Conservation (phyloP, 2,888 invertebrate genomes). For the Dione vanillae region DNA sequence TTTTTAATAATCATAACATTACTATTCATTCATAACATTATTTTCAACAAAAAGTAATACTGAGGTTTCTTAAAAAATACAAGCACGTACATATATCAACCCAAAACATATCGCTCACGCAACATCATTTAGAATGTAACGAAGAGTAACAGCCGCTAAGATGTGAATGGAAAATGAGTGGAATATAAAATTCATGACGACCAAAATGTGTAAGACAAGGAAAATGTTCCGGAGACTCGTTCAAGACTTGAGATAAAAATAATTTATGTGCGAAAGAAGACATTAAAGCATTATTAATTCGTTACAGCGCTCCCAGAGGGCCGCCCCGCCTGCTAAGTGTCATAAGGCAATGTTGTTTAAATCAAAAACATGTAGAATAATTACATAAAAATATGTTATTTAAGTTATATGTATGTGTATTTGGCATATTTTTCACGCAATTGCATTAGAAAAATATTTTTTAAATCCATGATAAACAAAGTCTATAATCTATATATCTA, state of each 20-base stretch:
- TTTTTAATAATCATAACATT: too few species aligned
- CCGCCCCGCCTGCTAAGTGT: background rate
- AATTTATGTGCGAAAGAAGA: conserved; percentile 25
- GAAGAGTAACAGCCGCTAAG: conserved; percentile 10
- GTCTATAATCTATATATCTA: too few species aligned
- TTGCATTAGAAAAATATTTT: too few species aligned
- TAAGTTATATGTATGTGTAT: too few species aligned
- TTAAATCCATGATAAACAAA: too few species aligned
- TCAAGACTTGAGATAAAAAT: conserved; percentile 23
- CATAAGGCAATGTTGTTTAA: background rate
- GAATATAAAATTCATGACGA: conserved; percentile 20
- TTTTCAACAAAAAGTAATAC: background rate
- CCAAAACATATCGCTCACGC: background rate
- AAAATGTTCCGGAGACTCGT: conserved; percentile 18
- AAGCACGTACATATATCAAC: background rate
- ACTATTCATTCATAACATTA: too few species aligned
- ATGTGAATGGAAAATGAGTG: background rate
- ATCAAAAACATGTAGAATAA: background rate
- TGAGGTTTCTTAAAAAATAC: background rate
- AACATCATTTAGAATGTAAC: background rate
- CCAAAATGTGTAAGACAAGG: conserved; percentile 17
- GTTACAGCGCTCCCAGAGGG: conserved; percentile 7
- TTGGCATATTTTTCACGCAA: too few species aligned
- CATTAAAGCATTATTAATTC: conserved; percentile 28
- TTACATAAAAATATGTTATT: too few species aligned